Evolutionary conservation across 2,888 invertebrate genomes (phyloP).

Genomic region (Drosophila longiperda): DNA sequence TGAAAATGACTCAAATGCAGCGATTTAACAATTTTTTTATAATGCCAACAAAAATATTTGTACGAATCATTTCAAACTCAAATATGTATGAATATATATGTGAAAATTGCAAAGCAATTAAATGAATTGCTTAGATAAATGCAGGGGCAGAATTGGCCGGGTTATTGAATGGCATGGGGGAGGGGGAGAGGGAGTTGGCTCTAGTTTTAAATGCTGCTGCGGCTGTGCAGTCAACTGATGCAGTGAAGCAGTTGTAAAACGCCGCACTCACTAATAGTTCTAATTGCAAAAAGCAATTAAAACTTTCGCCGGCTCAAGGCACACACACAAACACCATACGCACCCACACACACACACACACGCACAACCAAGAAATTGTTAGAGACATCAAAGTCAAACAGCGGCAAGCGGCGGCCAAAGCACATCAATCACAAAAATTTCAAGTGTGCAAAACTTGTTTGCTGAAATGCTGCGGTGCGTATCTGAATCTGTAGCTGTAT

Average conservation of each 20-base stretch:
- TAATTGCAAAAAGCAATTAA: constrained; percentile 81
- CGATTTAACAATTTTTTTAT: constrained; percentile 17
- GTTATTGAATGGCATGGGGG: neutral
- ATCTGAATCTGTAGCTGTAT: constrained; percentile 45
- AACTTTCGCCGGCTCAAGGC: constrained; percentile 77
- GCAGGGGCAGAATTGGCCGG: neutral
- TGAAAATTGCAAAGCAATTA: constrained; percentile 78
- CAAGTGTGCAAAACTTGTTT: constrained; percentile 79
- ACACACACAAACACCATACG: constrained; percentile 43
- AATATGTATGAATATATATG: constrained; percentile 26
- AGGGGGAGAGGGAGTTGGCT: neutral
- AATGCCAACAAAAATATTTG: constrained; percentile 53
- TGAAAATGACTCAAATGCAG: constrained; percentile 38
- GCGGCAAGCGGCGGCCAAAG: constrained; percentile 64
- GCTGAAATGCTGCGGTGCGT: constrained; percentile 69
- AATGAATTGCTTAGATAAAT: constrained; percentile 71
- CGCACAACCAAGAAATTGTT: constrained; percentile 30
- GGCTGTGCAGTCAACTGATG: constrained; percentile 74
- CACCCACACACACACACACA: constrained; percentile 10
- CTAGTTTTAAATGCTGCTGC: constrained; percentile 57
- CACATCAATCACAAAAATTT: constrained; percentile 79
- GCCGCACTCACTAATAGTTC: constrained; percentile 78
- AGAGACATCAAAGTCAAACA: constrained; percentile 76
- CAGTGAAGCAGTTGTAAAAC: constrained; percentile 72
- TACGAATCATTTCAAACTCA: constrained; percentile 29